Conservation (phyloP, 2,113 vertebrate species). For the Balaeniceps rex region DNA sequence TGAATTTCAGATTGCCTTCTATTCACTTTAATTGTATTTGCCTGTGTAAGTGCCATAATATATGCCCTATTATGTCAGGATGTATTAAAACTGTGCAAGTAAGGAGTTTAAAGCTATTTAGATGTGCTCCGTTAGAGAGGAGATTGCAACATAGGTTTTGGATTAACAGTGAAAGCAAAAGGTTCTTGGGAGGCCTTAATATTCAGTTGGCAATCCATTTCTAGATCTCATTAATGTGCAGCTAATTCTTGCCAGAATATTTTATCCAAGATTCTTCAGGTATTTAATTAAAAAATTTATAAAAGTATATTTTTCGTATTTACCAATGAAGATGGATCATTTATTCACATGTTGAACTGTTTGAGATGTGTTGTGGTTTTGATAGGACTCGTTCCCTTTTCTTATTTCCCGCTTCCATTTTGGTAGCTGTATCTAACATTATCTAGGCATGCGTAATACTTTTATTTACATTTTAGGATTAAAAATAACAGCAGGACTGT, state of each 20-base stretch:
- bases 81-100: slow-evolving; percentile 21
- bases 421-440: not conserved
- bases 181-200: not conserved
- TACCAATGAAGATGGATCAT: not conserved
- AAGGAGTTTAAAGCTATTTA: not conserved
- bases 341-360: not conserved
- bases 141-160: not conserved
- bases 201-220: not conserved
- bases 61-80: not conserved
- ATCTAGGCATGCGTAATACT: not conserved
- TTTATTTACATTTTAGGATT: slow-evolving; percentile 4
- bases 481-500: not conserved
- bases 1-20: not conserved
- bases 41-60: not conserved
- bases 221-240: not conserved
- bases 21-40: not conserved
- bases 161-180: not conserved
- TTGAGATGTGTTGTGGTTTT: not conserved
- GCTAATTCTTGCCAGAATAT: not conserved
- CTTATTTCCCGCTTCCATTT: not conserved
- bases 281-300: not conserved
- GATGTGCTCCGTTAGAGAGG: not conserved
- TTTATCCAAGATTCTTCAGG: not conserved
- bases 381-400: not conserved
- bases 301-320: not conserved